phyloP scores from a whole-genome alignment of 1,140 invertebrate species.

The Glossosoma conforme region DNA sequence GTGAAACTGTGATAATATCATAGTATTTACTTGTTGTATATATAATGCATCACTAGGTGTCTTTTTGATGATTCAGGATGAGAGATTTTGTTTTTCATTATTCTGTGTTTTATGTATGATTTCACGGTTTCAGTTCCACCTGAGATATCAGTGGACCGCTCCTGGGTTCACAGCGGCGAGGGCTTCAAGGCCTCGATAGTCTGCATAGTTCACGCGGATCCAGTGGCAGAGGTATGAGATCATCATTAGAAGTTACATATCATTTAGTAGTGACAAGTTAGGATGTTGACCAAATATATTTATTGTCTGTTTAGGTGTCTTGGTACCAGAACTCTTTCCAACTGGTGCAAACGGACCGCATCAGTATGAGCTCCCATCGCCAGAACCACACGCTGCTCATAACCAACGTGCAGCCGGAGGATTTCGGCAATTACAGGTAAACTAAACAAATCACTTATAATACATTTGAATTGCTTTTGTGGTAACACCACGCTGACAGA shows the following conservation, averaged over 20 bases:
- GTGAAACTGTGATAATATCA: too few relatives aligned
- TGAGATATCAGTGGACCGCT: slow-evolving; percentile 64
- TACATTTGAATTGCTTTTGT: too few relatives aligned
- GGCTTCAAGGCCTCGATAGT: slow-evolving; percentile 66
- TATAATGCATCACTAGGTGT: not conserved
- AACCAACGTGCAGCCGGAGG: slow-evolving; percentile 58
- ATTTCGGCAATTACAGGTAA: slow-evolving; percentile 65
- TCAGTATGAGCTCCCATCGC: slow-evolving; percentile 55
- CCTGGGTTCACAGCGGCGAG: slow-evolving; percentile 70
- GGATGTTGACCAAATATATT: too few relatives aligned
- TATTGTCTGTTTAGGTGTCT: slow-evolving; percentile 48
- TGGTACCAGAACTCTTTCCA: slow-evolving; percentile 66
- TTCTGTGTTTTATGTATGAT: too few relatives aligned
- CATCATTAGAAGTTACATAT: too few relatives aligned
- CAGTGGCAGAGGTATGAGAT: slow-evolving; percentile 63
- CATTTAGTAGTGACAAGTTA: too few relatives aligned
- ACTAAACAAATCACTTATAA: too few relatives aligned
- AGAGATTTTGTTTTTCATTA: too few relatives aligned
- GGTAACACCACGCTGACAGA: too few relatives aligned
- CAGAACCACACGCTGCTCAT: slow-evolving; percentile 61
- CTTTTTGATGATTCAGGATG: not conserved
- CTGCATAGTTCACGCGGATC: slow-evolving; percentile 69
- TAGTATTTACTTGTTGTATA: not conserved
- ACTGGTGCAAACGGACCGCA: slow-evolving; percentile 56
- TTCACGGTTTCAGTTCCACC: slow-evolving; percentile 56